A percentile compares a stretch with the other conserved stretches of the same genome.
Evolutionary conservation across 2,113 vertebrate species (phyloP).

Genomic region (Dicentrarchus labrax): DNA sequence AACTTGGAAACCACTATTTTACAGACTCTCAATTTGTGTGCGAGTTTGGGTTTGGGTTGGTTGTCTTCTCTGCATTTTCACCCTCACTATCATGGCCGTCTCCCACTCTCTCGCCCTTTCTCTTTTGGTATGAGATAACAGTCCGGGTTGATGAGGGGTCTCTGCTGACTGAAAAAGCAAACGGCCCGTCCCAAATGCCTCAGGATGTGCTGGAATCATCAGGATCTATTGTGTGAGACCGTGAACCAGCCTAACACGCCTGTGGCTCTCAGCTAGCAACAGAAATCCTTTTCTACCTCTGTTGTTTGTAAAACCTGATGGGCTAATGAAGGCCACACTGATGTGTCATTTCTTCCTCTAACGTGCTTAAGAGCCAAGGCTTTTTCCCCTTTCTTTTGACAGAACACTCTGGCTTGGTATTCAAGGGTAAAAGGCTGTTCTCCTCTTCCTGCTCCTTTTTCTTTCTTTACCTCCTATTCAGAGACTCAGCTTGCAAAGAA

Average conservation of each 20-base stretch:
- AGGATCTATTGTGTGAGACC: slow-evolving; percentile 61
- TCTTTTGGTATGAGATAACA: slow-evolving; percentile 60
- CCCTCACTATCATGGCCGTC: slow-evolving; percentile 11
- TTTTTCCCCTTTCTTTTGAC: slow-evolving; percentile 67
- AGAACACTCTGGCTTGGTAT: slow-evolving; percentile 69
- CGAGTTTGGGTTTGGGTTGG: slow-evolving; percentile 33
- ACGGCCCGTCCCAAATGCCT: slow-evolving; percentile 26
- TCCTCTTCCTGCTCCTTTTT: slow-evolving; percentile 65
- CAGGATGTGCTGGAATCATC: slow-evolving; percentile 76
- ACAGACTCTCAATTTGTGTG: slow-evolving; percentile 57
- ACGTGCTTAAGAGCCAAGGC: slow-evolving; percentile 62
- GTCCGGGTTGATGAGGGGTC: slow-evolving; percentile 44
- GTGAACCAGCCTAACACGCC: slow-evolving; percentile 33
- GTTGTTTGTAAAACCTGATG: slow-evolving; percentile 72
- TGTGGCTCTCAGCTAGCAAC: slow-evolving; percentile 34
- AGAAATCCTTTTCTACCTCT: slow-evolving; percentile 52
- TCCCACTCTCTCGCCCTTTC: slow-evolving; percentile 34
- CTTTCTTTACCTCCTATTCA: slow-evolving; percentile 76
- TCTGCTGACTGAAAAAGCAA: slow-evolving; percentile 62
- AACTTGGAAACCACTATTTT: slow-evolving; percentile 73
- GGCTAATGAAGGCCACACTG: slow-evolving; percentile 64
- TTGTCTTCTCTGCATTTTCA: slow-evolving; percentile 20
- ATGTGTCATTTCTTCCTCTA: slow-evolving; percentile 71
- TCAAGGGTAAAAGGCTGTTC: slow-evolving; percentile 75
- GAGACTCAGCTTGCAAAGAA: slow-evolving; percentile 67